Evolutionary conservation across 2,113 vertebrate species (phyloP).

Genomic region (Dromaius novaehollandiae): DNA sequence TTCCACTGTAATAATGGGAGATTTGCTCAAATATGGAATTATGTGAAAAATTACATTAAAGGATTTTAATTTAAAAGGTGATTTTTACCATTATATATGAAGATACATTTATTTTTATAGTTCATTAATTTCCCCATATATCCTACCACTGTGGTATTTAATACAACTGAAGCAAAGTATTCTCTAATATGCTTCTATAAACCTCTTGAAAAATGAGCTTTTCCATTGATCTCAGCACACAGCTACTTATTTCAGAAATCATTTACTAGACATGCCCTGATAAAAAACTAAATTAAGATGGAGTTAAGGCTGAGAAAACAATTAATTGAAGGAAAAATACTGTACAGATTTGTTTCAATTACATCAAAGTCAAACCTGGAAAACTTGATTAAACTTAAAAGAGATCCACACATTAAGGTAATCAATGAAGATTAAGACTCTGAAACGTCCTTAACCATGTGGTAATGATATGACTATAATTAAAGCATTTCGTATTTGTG

Average conservation of each 20-base stretch:
- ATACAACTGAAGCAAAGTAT: background rate
- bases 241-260: slow-evolving; percentile 11
- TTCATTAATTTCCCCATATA: background rate
- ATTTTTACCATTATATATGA: background rate
- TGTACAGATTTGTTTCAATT: slow-evolving; percentile 24
- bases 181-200: background rate
- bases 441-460: background rate
- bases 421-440: background rate
- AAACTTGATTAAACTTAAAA: slow-evolving; percentile 11
- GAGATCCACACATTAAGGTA: background rate
- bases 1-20: background rate
- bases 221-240: background rate
- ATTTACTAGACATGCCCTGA: background rate
- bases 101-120: background rate
- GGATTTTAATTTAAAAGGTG: background rate
- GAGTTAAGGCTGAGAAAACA: background rate
- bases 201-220: background rate
- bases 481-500: background rate
- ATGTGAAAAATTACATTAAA: background rate
- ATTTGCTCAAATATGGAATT: background rate
- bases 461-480: background rate
- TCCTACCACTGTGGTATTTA: background rate
- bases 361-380: slow-evolving; percentile 2
- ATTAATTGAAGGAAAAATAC: slow-evolving; percentile 14
- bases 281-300: background rate